Evolutionary conservation across 2,888 invertebrate species (phyloP).

Genomic region (Archips xylosteana): DNA sequence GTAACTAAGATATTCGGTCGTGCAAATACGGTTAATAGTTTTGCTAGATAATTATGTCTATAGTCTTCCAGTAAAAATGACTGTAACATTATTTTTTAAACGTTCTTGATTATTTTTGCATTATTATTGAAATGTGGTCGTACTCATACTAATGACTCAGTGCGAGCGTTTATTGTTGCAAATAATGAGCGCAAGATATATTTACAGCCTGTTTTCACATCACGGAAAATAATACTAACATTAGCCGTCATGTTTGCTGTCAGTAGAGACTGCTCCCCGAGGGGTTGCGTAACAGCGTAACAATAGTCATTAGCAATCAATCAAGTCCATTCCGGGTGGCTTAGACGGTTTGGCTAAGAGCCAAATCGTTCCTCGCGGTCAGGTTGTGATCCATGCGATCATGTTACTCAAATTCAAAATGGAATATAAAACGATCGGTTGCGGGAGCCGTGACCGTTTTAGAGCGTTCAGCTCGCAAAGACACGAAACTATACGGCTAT

Average conservation of each 20-base stretch:
- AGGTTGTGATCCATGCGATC: conserved; percentile 51
- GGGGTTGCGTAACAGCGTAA: conserved; percentile 73
- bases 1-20: conserved; percentile 42
- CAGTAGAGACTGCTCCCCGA: conserved; percentile 58
- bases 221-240: conserved; percentile 65
- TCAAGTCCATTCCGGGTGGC: conserved; percentile 68
- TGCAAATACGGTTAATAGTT: conserved; percentile 5
- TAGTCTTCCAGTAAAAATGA: not conserved
- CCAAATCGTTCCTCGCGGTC: conserved; percentile 72
- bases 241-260: conserved; percentile 68
- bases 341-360: conserved; percentile 57
- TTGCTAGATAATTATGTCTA: not conserved
- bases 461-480: conserved; percentile 48
- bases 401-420: conserved; percentile 43
- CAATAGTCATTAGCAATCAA: conserved; percentile 82
- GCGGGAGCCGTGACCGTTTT: conserved; percentile 55
- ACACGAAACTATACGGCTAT: conserved; percentile 50
- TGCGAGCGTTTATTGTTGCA: conserved; percentile 71
- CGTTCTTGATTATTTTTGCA: not conserved
- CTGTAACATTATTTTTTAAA: not conserved
- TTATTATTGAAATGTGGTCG: not conserved
- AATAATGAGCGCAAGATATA: conserved; percentile 53
- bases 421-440: conserved; percentile 11
- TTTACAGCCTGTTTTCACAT: conserved; percentile 43
- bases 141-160: conserved; percentile 3